These are phyloP conservation scores for Tachuris rubrigastra DNA, from an alignment of 2,113 vertebrate genomes.

Conservation along the genomic window DNA sequence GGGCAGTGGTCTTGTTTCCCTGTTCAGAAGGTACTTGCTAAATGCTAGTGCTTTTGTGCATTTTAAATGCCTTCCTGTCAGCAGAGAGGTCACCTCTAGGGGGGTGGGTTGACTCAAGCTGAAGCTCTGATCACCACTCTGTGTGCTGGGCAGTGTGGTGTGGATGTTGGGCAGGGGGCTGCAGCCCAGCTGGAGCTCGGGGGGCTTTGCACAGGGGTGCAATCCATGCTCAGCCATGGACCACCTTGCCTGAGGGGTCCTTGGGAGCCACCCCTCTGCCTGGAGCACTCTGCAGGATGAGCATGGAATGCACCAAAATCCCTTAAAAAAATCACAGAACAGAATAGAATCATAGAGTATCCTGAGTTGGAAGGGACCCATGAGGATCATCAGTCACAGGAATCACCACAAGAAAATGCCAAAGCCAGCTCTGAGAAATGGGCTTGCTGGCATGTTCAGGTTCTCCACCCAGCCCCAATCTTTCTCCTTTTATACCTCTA, in stretches of 20 bases:
- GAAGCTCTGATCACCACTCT: neutral
- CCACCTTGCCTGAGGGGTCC: too few relatives aligned
- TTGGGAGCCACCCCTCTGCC: neutral
- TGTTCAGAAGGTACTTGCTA: neutral
- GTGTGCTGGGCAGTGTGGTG: neutral
- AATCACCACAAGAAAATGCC: fast-evolving
- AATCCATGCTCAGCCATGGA: fast-evolving
- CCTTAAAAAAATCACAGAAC: neutral
- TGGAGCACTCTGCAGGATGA: neutral
- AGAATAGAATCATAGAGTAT: neutral
- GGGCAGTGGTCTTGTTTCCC: neutral
- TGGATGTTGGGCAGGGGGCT: neutral
- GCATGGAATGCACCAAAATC: neutral
- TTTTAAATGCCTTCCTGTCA: neutral
- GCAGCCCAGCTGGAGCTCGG: neutral
- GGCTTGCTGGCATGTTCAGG: neutral
- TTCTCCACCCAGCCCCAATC: neutral
- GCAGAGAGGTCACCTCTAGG: neutral
- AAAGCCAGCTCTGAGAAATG: neutral
- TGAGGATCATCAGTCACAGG: too few relatives aligned
- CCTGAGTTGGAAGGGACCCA: neutral
- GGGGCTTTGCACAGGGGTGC: fast-evolving
- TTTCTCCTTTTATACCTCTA: neutral
- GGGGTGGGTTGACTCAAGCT: neutral
- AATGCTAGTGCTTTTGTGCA: neutral